A percentile compares a stretch with the other conserved stretches of the same genome.
These are phyloP conservation scores for Sanderia malayensis DNA, from an alignment of 30 jellyfish, hydroid and myxozoan species.

Conservation along the genomic window DNA sequence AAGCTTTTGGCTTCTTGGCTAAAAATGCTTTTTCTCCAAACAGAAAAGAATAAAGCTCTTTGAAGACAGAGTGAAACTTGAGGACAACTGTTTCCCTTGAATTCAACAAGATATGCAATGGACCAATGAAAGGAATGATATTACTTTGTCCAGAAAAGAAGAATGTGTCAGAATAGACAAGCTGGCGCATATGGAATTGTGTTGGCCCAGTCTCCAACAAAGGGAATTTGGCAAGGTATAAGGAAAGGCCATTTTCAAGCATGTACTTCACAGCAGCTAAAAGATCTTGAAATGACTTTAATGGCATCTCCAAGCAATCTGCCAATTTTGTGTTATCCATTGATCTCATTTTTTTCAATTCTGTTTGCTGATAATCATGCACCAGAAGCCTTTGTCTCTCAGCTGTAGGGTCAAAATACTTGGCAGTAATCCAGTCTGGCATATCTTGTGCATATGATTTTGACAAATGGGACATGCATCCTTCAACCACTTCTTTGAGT, in stretches of 20 bases:
- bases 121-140: not conserved
- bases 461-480: not conserved
- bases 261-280: not conserved
- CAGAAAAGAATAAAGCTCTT: too few species aligned
- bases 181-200: not conserved
- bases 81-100: too few species aligned
- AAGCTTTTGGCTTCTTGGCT: too few species aligned
- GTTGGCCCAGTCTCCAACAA: constrained; percentile 6
- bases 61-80: too few species aligned
- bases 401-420: constrained; percentile 13
- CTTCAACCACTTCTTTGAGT: constrained; percentile 1
- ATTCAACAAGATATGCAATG: too few species aligned
- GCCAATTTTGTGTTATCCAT: constrained; percentile 13
- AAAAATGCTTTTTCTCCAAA: too few species aligned
- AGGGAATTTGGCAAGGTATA: not conserved
- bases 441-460: constrained; percentile 17
- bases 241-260: not conserved
- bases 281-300: constrained; percentile 29
- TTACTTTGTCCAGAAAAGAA: not conserved
- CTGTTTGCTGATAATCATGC: too few species aligned
- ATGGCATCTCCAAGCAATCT: constrained; percentile 35
- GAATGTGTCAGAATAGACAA: not conserved
- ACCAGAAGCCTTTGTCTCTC: constrained; percentile 9
- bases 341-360: constrained; percentile 15
- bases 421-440: constrained; percentile 26